phyloP scores from a whole-genome alignment of 2,797 vertebrate species.

The Tolypeutes matacus region DNA sequence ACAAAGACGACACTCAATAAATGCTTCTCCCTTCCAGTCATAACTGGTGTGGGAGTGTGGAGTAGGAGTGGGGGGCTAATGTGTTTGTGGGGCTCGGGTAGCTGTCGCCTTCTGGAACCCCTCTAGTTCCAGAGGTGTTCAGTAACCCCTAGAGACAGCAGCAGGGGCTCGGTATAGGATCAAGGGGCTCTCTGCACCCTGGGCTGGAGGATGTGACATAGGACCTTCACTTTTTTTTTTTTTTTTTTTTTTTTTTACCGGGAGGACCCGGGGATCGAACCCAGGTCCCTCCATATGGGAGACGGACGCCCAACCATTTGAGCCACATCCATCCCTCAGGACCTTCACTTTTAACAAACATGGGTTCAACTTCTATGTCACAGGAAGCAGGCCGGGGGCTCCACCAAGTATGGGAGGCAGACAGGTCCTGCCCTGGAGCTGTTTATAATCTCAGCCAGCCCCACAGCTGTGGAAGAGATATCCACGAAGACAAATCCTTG shows the following conservation, averaged over 20 bases:
- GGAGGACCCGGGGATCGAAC: too few relatives aligned
- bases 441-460: neutral
- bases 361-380: neutral
- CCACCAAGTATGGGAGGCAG: neutral
- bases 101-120: neutral
- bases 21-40: neutral
- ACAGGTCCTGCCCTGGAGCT: neutral
- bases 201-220: neutral
- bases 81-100: neutral
- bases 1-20: neutral
- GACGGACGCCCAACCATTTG: too few relatives aligned
- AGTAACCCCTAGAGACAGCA: neutral
- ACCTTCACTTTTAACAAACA: neutral
- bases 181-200: neutral
- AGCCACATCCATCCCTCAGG: too few relatives aligned
- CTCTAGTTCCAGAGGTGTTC: neutral
- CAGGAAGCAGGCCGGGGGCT: neutral
- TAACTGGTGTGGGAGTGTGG: neutral
- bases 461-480: neutral
- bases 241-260: too few relatives aligned
- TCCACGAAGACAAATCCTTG: fast-evolving
- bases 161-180: too few relatives aligned
- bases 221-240: neutral
- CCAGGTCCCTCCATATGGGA: too few relatives aligned
- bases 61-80: neutral